phyloP scores from a whole-genome alignment of 2,888 invertebrate genomes.

The Gasteruption jaculator region DNA sequence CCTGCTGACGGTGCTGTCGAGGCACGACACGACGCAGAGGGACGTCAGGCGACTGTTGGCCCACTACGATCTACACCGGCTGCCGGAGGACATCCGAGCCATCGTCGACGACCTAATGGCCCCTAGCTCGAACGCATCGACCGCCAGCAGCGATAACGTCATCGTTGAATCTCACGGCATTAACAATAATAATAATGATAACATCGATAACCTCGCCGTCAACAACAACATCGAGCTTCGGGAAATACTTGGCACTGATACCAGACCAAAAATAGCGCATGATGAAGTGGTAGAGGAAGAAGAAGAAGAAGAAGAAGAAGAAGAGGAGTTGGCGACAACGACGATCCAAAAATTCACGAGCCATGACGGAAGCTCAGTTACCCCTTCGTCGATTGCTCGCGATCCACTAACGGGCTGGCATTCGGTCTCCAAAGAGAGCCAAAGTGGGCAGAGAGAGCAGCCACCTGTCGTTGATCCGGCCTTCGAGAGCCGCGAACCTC shows the following conservation, averaged over 20 bases:
- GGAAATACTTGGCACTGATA: constrained; percentile 27
- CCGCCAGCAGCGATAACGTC: constrained; percentile 12
- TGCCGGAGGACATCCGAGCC: constrained; percentile 24
- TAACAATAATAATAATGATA: constrained; percentile 17
- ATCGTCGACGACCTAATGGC: constrained; percentile 27
- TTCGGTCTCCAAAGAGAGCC: too few species aligned
- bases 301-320: neutral
- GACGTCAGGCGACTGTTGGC: constrained; percentile 24
- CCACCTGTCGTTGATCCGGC: too few species aligned
- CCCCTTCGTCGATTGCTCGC: too few species aligned
- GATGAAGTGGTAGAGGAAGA: constrained; percentile 20
- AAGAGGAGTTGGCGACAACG: too few species aligned
- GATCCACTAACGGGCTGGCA: too few species aligned
- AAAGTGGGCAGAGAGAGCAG: too few species aligned
- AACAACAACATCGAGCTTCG: constrained; percentile 8
- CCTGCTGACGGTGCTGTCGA: constrained; percentile 22
- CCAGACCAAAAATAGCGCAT: constrained; percentile 27
- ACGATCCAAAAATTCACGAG: too few species aligned
- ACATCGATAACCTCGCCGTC: constrained; percentile 14
- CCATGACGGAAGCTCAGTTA: too few species aligned
- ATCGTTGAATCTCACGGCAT: constrained; percentile 23
- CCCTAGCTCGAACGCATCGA: constrained; percentile 18
- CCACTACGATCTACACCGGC: constrained; percentile 23
- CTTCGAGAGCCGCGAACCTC: too few species aligned
- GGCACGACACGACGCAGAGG: constrained; percentile 22